Evolutionary conservation across 2,113 vertebrate genomes (phyloP), one percentile per base, ranked within the genome.

Genomic region (Vulpes lagopus): DNA sequence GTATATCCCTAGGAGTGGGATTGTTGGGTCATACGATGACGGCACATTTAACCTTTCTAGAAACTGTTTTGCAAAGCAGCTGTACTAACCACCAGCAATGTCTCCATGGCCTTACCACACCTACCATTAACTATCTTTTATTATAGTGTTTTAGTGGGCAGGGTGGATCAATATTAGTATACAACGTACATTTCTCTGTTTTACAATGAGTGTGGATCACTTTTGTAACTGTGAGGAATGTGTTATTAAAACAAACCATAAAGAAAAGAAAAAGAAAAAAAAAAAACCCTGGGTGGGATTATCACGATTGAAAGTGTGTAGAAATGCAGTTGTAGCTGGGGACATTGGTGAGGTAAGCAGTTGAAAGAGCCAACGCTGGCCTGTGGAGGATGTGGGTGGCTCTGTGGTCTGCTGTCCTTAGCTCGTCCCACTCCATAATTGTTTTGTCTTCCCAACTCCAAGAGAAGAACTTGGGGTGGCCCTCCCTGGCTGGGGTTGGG

Each of bases 71-170:
- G 16, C 38, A 78, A 17, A 84, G 64, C 60, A 62, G 38, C 43
- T 14, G 0, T 8, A 43, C 12, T 15, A 7, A 17, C 16, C 0
- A 1, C 43, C 49, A 6, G 76, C 12, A 7, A 4, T 22, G 14
- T 12, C 23, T 16, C 64, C 55, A 38, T 30, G 8, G 15, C 73
- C 64, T 89, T 2, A 7, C 25, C 43, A 2, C 9, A 12, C 35
- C 60, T 25, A 49, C 53, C 4, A 12, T 17, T 23, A 69, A 11
- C 19, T 53, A 2, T n/a, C 53, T 27, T 32, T 83, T 30, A n/a
- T 3, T 19, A 22, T 23, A 43, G 22, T 8, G 11, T n/a, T 20
- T 20, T 55, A 23, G 20, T 23, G 23, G n/a, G 6, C 17, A 38
- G 11, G 5, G 51, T 5, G 73, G 38, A 32, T 25, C 43, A 43